A percentile compares a stretch with the other conserved stretches of the same genome.
phyloP scores from a whole-genome alignment of 2,113 vertebrate genomes.

The Bungarus multicinctus region DNA sequence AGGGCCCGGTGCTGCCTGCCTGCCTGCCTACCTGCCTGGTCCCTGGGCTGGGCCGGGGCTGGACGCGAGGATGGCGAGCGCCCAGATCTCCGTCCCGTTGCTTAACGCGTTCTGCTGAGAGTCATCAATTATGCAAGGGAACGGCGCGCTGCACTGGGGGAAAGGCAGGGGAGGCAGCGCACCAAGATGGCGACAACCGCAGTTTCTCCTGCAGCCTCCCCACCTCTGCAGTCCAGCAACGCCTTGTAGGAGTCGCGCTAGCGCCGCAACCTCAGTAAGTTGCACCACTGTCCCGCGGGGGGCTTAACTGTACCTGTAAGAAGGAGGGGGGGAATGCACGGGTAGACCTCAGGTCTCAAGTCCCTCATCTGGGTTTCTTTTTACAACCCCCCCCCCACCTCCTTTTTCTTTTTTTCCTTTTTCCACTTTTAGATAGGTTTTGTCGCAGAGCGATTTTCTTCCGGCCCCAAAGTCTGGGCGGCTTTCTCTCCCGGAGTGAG shows the following conservation, averaged over 20 bases:
- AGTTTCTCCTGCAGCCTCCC: constrained; percentile 79
- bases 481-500: constrained; percentile 15
- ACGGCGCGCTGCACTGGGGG: constrained; percentile 70
- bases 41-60: not conserved
- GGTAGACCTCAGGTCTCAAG: not conserved
- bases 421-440: constrained; percentile 59
- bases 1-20: not conserved
- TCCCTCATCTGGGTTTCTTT: not conserved
- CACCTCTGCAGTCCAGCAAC: constrained; percentile 79
- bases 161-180: constrained; percentile 58
- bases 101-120: constrained; percentile 64
- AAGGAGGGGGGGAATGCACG: not conserved
- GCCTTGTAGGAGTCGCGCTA: constrained; percentile 72
- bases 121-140: constrained; percentile 80
- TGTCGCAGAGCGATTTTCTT: constrained; percentile 78
- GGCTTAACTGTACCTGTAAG: not conserved
- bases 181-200: constrained; percentile 90
- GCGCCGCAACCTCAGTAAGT: constrained; percentile 54
- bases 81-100: constrained; percentile 4
- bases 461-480: constrained; percentile 17
- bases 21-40: not conserved
- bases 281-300: constrained; percentile 8
- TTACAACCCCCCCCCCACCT: not conserved
- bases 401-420: fast-evolving
- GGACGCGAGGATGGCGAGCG: not conserved